Conservation (phyloP, 2,113 vertebrate genomes). For the Actenoides lindsayi region DNA sequence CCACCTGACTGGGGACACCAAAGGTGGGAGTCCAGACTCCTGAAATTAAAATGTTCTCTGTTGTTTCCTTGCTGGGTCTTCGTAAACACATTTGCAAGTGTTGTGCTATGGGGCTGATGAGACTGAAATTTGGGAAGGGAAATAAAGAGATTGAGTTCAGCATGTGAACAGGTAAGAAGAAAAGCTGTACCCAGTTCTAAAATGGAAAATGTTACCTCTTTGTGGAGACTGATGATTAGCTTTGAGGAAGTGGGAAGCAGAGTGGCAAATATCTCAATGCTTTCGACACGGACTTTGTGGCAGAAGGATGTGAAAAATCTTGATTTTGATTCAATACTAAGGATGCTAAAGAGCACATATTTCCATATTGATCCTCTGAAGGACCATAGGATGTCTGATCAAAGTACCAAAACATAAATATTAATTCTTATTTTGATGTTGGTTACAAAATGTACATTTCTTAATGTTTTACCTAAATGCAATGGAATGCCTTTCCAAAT, state of each 20-base stretch:
- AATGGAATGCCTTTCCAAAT: background rate
- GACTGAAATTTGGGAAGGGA: background rate
- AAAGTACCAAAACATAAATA: background rate
- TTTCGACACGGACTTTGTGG: background rate
- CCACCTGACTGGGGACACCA: too few relatives aligned
- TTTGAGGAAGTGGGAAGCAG: background rate
- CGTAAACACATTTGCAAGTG: background rate
- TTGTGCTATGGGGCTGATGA: background rate
- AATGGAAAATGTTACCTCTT: background rate
- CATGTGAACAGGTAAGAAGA: background rate
- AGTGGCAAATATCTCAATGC: background rate
- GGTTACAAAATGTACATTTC: background rate
- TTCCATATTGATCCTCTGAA: background rate
- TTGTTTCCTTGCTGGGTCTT: background rate
- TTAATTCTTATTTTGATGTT: background rate
- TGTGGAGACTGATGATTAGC: background rate
- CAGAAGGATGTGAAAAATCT: background rate
- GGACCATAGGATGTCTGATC: background rate
- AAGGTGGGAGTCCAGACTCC: background rate
- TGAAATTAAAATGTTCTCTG: background rate
- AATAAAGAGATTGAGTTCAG: background rate
- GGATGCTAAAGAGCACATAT: background rate
- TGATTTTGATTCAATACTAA: background rate
- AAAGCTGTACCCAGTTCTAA: background rate
- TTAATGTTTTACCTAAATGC: constrained; percentile 8